Evolutionary conservation across 1,140 invertebrate genomes (phyloP), one percentile per base, ranked within the genome.

Genomic region (Hyphantria cunea): DNA sequence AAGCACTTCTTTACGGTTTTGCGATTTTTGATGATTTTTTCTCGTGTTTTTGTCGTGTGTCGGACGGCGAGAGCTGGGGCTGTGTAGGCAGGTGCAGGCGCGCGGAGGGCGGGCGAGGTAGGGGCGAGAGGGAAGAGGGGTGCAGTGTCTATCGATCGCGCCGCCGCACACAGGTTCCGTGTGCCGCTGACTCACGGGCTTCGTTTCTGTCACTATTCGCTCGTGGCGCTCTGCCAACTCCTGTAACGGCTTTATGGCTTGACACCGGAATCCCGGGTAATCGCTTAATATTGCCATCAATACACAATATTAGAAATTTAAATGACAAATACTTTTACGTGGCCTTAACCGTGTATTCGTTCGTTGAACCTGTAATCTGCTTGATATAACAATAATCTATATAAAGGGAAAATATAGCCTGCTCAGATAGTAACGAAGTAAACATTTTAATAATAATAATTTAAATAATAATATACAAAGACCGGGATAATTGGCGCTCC

Each of bases 111-210:
- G 64, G 25, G 71, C 53, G 73, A 56, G 50, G n/a, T n/a, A 31
- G 62, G 31, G 56, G 59, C 58, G 72, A 59, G 55, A 62, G 31
- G 74, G 62, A 61, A 32, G 64, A 64, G 70, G 77, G 70, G 68
- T 74, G 70, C 70, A 72, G 68, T 70, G 66, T 66, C 64, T 86
- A 89, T 89, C 77, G 86, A 89, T 89, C 86, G 84, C 81, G 80
- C 78, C 73, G 81, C 69, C 76, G 79, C 82, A 71, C 80, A 66
- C 80, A 63, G 79, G 74, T 75, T 76, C 72, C 74, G 68, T 64
- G 70, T 77, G 76, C 55, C 70, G 79, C 80, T 88, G 85, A 88
- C 79, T 88, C 85, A 86, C 78, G 71, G 76, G 72, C 58, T 60
- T 60, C 56, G 56, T 51, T 51, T 78, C 76, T 76, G 70, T 79